Percentiles rank a stretch among this genome's conserved stretches.
phyloP scores from a whole-genome alignment of 2,888 invertebrate species.

The Heliothis peltigera region DNA sequence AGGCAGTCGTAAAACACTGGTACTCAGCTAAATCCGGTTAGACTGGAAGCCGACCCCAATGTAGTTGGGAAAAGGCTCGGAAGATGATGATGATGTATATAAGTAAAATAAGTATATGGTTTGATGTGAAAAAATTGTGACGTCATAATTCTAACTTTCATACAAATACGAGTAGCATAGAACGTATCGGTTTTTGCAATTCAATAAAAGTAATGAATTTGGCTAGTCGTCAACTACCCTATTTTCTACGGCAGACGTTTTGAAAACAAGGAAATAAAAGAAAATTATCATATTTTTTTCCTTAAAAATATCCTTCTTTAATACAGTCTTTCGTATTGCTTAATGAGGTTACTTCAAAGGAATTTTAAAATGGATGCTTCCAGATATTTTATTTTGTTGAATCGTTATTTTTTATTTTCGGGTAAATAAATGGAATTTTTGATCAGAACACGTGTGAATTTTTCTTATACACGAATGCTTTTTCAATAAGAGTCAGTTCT shows the following conservation, averaged over 20 bases:
- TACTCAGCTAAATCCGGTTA: too few relatives aligned
- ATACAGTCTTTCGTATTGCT: conserved; percentile 30
- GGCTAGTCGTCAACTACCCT: too few relatives aligned
- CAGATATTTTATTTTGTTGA: conserved; percentile 28
- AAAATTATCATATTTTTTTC: conserved; percentile 27
- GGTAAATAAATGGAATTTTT: conserved; percentile 42
- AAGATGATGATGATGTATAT: too few relatives aligned
- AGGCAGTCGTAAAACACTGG: too few relatives aligned
- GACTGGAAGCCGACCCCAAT: too few relatives aligned
- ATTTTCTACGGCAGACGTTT: conserved; percentile 26
- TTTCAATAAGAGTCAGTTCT: neutral
- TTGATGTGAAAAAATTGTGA: too few relatives aligned
- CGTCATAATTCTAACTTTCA: too few relatives aligned
- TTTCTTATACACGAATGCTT: conserved; percentile 3
- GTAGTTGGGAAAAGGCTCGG: too few relatives aligned
- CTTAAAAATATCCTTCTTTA: conserved; percentile 16
- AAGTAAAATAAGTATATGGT: too few relatives aligned
- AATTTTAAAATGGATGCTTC: conserved; percentile 17
- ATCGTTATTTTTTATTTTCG: conserved; percentile 22
- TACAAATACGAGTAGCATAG: too few relatives aligned
- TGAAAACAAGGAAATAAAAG: conserved; percentile 43
- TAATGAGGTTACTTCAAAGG: conserved; percentile 34
- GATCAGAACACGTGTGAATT: conserved; percentile 29
- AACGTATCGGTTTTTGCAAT: too few relatives aligned
- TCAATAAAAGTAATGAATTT: too few relatives aligned